phyloP scores from a whole-genome alignment of 2,113 vertebrate genomes.

The Chiloscyllium plagiosum region DNA sequence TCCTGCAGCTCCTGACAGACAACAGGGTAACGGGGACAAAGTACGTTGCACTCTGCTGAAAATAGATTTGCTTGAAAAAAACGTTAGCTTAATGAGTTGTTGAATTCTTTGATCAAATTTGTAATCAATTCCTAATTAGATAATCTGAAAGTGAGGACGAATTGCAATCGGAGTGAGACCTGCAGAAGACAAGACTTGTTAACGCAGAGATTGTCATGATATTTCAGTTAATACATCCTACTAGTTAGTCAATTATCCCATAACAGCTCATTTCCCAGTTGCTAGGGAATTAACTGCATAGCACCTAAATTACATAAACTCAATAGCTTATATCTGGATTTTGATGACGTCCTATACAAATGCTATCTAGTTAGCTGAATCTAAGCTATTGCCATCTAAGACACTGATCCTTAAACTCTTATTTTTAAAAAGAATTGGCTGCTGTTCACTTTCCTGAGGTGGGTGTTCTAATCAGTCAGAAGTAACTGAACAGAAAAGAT shows the following conservation, averaged over 20 bases:
- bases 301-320: background rate
- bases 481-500: background rate
- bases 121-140: background rate
- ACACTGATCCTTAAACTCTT: too few relatives aligned
- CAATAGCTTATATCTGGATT: background rate
- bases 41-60: background rate
- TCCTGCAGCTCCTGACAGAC: too few relatives aligned
- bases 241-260: background rate
- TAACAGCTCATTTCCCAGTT: background rate
- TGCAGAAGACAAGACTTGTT: background rate
- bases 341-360: background rate
- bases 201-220: background rate
- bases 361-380: background rate
- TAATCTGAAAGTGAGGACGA: background rate
- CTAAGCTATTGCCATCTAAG: background rate
- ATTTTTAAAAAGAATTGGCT: too few relatives aligned
- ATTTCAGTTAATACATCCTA: background rate
- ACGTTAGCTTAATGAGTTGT: background rate
- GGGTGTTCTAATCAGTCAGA: background rate
- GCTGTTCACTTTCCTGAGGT: background rate
- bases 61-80: background rate
- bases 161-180: background rate
- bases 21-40: too few relatives aligned
- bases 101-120: background rate
- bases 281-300: background rate